phyloP scores from a whole-genome alignment of 1,140 invertebrate species.

The Dendroctonus ponderosae region DNA sequence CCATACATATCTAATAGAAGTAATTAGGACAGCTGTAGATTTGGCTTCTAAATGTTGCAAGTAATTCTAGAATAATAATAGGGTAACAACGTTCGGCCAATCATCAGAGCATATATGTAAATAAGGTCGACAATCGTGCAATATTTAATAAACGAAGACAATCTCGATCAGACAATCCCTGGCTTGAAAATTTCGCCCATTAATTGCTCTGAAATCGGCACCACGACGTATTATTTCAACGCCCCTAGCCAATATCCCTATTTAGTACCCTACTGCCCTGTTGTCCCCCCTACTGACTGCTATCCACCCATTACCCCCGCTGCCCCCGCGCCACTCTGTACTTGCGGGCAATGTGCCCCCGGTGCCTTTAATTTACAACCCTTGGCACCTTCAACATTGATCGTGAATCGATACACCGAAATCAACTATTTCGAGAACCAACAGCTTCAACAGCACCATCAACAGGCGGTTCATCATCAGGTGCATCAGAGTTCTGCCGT shows the following conservation, averaged over 20 bases:
- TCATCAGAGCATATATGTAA: background rate
- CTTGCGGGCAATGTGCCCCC: conserved; percentile 50
- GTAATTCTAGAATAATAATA: too few relatives aligned
- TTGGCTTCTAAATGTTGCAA: too few relatives aligned
- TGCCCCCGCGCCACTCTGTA: conserved; percentile 40
- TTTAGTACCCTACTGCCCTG: conserved; percentile 50
- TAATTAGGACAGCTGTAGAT: conserved; percentile 10
- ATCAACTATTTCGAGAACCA: conserved; percentile 52
- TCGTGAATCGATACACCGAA: conserved; percentile 51
- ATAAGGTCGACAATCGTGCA: conserved; percentile 45
- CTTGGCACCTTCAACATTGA: conserved; percentile 47
- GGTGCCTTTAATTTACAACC: conserved; percentile 46
- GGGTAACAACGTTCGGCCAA: conserved; percentile 3
- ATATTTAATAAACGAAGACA: conserved; percentile 41
- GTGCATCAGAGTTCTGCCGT: conserved; percentile 24
- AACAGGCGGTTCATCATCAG: conserved; percentile 24
- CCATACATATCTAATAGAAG: conserved; percentile 15
- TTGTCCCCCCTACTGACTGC: conserved; percentile 46
- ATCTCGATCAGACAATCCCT: conserved; percentile 33
- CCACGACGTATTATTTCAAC: conserved; percentile 52
- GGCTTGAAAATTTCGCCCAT: conserved; percentile 30
- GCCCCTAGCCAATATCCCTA: conserved; percentile 50
- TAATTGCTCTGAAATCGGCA: conserved; percentile 37
- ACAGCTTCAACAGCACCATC: conserved; percentile 28
- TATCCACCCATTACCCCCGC: conserved; percentile 37